A percentile compares a stretch with the other conserved stretches of the same genome.
These are phyloP conservation scores for Neodiprion lecontei DNA, from an alignment of 1,140 invertebrate species.

Conservation along the genomic window DNA sequence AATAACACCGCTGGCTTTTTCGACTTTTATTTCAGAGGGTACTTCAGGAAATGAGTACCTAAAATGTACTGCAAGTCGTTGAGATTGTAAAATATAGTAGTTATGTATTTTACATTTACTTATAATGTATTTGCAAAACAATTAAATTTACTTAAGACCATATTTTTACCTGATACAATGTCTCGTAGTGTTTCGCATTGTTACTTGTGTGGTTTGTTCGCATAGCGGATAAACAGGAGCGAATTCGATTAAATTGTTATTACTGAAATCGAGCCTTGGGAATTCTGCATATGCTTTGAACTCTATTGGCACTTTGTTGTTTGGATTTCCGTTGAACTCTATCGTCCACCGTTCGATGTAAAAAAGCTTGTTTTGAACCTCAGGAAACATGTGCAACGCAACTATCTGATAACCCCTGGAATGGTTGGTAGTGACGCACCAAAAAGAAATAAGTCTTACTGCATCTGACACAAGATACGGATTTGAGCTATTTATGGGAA, in stretches of 20 bases:
- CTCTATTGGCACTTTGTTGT: conserved; percentile 40
- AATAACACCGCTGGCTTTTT: conserved; percentile 31
- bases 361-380: conserved; percentile 28
- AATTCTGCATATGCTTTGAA: conserved; percentile 47
- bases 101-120: neutral
- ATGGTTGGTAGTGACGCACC: conserved; percentile 13
- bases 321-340: conserved; percentile 39
- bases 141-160: neutral
- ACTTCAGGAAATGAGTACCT: conserved; percentile 38
- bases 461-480: no score
- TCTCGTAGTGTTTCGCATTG: conserved; percentile 43
- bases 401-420: conserved; percentile 41
- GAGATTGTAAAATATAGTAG: conserved; percentile 19
- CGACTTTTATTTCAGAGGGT: conserved; percentile 34
- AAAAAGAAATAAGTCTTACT: neutral
- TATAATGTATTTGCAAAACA: no score
- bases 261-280: conserved; percentile 34
- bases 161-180: conserved; percentile 39
- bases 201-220: conserved; percentile 27
- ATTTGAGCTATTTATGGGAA: conserved; percentile 1
- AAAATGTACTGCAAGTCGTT: conserved; percentile 17
- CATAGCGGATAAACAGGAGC: conserved; percentile 34
- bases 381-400: conserved; percentile 41
- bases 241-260: conserved; percentile 34
- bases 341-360: conserved; percentile 47